These are phyloP conservation scores for Neosilurus mollespiculum DNA, from an alignment of 2,797 vertebrate genomes.

Conservation along the genomic window DNA sequence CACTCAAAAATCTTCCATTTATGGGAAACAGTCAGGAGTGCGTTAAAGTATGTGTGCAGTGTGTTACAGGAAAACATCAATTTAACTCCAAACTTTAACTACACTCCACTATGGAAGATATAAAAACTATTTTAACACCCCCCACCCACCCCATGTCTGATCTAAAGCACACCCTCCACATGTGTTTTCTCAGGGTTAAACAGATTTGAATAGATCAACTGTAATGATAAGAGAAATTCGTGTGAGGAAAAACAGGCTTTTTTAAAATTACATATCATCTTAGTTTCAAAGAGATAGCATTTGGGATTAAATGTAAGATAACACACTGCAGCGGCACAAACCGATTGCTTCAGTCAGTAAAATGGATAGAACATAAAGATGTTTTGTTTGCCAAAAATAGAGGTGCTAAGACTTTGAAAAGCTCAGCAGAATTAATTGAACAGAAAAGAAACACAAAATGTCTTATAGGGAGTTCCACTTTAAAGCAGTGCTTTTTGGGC, in stretches of 20 bases:
- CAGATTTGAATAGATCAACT: background rate
- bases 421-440: too few species aligned
- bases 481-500: too few species aligned
- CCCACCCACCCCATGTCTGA: background rate
- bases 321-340: background rate
- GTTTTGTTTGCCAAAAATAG: too few species aligned
- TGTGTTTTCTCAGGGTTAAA: background rate
- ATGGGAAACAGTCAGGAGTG: conserved; percentile 48
- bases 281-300: background rate
- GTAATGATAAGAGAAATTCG: background rate
- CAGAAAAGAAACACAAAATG: too few species aligned
- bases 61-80: conserved; percentile 45
- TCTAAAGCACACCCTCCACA: conserved; percentile 5
- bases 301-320: background rate
- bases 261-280: background rate
- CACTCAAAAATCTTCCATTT: conserved; percentile 42
- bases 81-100: conserved; percentile 14
- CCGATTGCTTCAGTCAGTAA: background rate
- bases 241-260: background rate
- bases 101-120: background rate
- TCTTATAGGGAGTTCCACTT: too few species aligned
- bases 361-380: background rate
- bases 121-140: background rate
- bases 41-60: conserved; percentile 29
- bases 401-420: too few species aligned